phyloP scores from a whole-genome alignment of 2,113 vertebrate genomes.

The Carettochelys insculpta region DNA sequence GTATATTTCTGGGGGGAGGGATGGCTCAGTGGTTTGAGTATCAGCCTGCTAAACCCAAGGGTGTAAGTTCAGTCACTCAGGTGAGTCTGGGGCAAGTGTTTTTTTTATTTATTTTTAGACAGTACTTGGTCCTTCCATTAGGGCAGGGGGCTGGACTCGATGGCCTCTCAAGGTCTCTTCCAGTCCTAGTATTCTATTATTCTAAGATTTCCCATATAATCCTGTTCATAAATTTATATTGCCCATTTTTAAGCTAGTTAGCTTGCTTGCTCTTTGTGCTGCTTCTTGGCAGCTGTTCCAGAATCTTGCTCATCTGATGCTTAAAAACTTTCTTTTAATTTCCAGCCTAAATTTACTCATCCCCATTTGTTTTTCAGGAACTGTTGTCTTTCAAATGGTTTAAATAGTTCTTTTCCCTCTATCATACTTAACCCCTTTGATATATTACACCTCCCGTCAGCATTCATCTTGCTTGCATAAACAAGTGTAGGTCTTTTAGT shows the following conservation, averaged over 20 bases:
- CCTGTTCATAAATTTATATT: background rate
- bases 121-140: too few relatives aligned
- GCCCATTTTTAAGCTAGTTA: background rate
- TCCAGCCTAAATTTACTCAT: background rate
- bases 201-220: background rate
- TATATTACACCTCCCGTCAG: background rate
- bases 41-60: too few relatives aligned
- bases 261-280: background rate
- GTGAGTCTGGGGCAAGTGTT: too few relatives aligned
- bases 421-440: background rate
- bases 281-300: background rate
- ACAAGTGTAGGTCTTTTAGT: background rate
- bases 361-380: background rate
- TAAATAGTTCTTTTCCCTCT: background rate
- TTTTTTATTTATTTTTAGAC: too few relatives aligned
- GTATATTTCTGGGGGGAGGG: too few relatives aligned
- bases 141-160: too few relatives aligned
- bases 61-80: too few relatives aligned
- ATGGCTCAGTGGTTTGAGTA: too few relatives aligned
- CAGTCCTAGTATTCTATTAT: too few relatives aligned
- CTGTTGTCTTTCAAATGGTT: background rate
- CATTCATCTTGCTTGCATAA: background rate
- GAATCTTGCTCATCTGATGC: background rate
- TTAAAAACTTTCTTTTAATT: background rate
- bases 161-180: too few relatives aligned